Evolutionary conservation across 2,113 vertebrate species (phyloP).

Genomic region (Stegostoma tigrinum): DNA sequence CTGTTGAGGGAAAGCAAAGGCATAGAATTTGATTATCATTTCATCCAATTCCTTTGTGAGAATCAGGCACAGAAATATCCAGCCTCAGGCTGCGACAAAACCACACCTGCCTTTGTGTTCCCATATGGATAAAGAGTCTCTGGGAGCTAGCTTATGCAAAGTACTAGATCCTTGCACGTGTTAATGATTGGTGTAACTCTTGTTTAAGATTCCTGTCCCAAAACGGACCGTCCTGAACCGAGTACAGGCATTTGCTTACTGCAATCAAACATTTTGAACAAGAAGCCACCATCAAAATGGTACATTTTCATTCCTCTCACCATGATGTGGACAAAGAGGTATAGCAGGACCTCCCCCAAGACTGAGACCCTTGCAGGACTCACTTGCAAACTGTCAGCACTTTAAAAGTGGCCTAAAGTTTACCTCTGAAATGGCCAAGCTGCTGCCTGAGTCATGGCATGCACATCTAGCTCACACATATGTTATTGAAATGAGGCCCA

Average conservation of each 20-base stretch:
- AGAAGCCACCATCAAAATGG: not conserved
- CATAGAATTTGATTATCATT: not conserved
- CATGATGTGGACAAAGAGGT: not conserved
- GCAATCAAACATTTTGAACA: not conserved
- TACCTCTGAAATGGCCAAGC: not conserved
- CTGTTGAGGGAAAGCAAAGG: not conserved
- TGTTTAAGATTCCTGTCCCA: not conserved
- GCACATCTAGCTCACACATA: not conserved
- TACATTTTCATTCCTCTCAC: not conserved
- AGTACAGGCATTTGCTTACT: not conserved
- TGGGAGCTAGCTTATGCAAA: not conserved
- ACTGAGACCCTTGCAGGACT: not conserved
- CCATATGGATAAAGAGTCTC: not conserved
- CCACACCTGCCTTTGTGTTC: not conserved
- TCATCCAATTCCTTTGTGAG: not conserved
- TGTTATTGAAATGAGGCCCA: not conserved
- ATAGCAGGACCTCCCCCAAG: not conserved
- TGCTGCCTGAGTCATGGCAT: not conserved
- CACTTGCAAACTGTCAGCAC: not conserved
- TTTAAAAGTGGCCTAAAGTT: not conserved
- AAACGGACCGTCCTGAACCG: not conserved
- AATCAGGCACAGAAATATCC: not conserved
- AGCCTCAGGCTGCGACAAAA: not conserved
- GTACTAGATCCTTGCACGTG: not conserved
- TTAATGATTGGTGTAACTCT: not conserved